Conservation (phyloP, 2,888 invertebrate species). For the Philaethria dido region DNA sequence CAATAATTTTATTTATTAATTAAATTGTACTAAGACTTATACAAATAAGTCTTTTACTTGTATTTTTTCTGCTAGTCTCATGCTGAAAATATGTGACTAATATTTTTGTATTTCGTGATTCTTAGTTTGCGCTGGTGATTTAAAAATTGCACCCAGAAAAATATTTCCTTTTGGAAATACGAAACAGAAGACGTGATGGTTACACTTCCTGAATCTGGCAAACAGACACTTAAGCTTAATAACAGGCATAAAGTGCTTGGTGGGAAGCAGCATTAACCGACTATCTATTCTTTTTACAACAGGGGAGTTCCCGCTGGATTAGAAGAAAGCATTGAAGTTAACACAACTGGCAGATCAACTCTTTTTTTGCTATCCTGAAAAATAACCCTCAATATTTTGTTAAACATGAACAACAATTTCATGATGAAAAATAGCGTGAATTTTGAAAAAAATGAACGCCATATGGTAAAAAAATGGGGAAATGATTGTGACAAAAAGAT, state of each 20-base stretch:
- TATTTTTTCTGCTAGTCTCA: too few relatives aligned
- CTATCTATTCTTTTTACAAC: conserved; percentile 77
- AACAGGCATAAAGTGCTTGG: conserved; percentile 83
- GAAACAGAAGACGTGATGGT: conserved; percentile 53
- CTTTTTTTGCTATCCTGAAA: conserved; percentile 83
- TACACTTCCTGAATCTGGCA: conserved; percentile 62
- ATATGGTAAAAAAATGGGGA: conserved; percentile 68
- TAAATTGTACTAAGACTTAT: too few relatives aligned
- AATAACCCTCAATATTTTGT: conserved; percentile 73
- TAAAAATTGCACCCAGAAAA: conserved; percentile 28
- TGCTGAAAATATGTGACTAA: too few relatives aligned
- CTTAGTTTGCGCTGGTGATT: too few relatives aligned
- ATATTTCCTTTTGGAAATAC: conserved; percentile 39
- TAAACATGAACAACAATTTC: conserved; percentile 71
- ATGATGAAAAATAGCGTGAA: conserved; percentile 45
- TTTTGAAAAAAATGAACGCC: conserved; percentile 46
- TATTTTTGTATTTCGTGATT: too few relatives aligned
- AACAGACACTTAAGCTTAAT: conserved; percentile 54
- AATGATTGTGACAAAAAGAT: conserved; percentile 60
- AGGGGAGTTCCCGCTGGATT: conserved; percentile 65
- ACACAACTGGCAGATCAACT: conserved; percentile 68
- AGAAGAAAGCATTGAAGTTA: conserved; percentile 78
- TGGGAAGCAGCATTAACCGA: conserved; percentile 81
- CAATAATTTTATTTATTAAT: too few relatives aligned
- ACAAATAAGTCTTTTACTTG: too few relatives aligned